Conservation (phyloP, 2,888 invertebrate genomes). For the Meiosimyza decipiens region DNA sequence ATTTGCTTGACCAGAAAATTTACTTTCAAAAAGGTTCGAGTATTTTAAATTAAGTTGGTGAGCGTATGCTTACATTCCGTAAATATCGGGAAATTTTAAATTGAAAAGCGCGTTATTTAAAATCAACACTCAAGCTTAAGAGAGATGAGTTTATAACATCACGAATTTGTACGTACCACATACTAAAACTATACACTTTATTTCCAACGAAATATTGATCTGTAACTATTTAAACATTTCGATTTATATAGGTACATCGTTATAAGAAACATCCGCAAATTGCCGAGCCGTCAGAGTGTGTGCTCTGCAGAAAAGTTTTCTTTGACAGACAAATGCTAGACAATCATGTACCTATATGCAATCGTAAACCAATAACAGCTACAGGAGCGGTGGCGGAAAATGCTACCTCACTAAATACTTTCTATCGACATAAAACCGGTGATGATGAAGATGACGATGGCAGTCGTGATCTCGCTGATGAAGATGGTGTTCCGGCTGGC, state of each 20-base stretch:
- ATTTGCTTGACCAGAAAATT: too few species aligned
- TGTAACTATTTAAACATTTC: background rate
- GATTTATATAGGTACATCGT: slow-evolving; percentile 61
- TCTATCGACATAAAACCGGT: slow-evolving; percentile 56
- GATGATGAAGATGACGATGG: slow-evolving; percentile 56
- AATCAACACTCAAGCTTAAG: too few species aligned
- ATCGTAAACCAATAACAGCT: slow-evolving; percentile 57
- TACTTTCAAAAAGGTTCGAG: too few species aligned
- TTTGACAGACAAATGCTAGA: slow-evolving; percentile 65
- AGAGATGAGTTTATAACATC: too few species aligned
- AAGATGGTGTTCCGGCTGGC: slow-evolving; percentile 40
- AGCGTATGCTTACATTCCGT: too few species aligned
- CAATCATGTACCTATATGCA: slow-evolving; percentile 62
- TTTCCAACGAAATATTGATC: background rate
- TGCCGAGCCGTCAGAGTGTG: slow-evolving; percentile 64
- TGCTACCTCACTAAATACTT: slow-evolving; percentile 42
- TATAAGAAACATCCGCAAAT: slow-evolving; percentile 67
- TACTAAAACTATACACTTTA: background rate
- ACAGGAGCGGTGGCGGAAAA: slow-evolving; percentile 48
- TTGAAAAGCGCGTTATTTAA: too few species aligned
- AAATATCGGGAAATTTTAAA: too few species aligned
- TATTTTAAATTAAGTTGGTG: too few species aligned
- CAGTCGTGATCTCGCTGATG: slow-evolving; percentile 42
- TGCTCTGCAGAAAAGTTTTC: slow-evolving; percentile 65
- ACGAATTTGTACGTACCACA: background rate